phyloP scores from a whole-genome alignment of 2,888 invertebrate genomes.

The Nomada ruficornis region DNA sequence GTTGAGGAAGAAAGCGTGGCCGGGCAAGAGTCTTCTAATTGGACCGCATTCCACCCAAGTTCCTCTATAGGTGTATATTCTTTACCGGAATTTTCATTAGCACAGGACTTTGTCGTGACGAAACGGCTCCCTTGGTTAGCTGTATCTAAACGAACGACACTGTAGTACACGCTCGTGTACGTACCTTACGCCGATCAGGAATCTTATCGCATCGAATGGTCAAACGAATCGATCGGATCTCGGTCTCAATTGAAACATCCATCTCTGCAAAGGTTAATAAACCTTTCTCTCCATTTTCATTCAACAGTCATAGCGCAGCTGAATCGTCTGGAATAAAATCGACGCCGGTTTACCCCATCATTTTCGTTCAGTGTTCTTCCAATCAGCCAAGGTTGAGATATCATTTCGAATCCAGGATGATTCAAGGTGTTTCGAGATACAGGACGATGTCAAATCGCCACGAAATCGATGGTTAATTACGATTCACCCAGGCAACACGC shows the following conservation, averaged over 20 bases:
- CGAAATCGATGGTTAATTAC: slow-evolving; percentile 12
- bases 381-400: no score
- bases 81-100: slow-evolving; percentile 82
- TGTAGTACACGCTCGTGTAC: slow-evolving; percentile 47
- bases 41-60: slow-evolving; percentile 80
- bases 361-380: no score
- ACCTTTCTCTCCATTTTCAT: no score
- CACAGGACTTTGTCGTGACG: slow-evolving; percentile 78
- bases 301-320: no score
- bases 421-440: no score
- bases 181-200: slow-evolving; percentile 49
- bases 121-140: slow-evolving; percentile 58
- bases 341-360: no score
- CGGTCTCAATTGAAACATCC: slow-evolving; percentile 23
- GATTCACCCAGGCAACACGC: neutral
- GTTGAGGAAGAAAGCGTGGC: slow-evolving; percentile 62
- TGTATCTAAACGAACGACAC: slow-evolving; percentile 55
- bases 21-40: slow-evolving; percentile 78
- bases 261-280: no score
- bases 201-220: slow-evolving; percentile 27
- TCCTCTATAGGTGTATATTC: slow-evolving; percentile 66
- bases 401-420: no score
- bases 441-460: neutral
- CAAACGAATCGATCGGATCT: slow-evolving; percentile 36
- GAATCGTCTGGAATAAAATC: no score